phyloP scores from a whole-genome alignment of 2,797 vertebrate species.

The Poeciliopsis gracilis region DNA sequence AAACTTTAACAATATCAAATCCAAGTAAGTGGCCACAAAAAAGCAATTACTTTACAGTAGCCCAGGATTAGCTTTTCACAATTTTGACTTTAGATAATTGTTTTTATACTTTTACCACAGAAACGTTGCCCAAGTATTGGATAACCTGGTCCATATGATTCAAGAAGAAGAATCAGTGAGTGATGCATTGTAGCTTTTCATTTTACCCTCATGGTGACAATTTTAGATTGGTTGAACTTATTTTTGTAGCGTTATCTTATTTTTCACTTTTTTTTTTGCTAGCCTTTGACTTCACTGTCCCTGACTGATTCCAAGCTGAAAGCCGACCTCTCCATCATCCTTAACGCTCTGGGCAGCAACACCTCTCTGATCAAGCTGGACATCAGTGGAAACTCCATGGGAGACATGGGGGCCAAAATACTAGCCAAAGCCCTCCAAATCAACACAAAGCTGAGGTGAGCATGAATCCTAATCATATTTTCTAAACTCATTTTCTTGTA shows the following conservation, averaged over 20 bases:
- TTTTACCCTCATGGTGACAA: not conserved
- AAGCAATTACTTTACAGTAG: not conserved
- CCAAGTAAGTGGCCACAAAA: constrained; percentile 83
- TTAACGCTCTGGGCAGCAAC: constrained; percentile 96
- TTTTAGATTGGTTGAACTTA: not conserved
- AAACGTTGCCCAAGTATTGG: constrained; percentile 91
- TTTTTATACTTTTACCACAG: constrained; percentile 68
- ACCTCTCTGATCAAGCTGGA: constrained; percentile 91
- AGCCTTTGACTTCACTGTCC: constrained; percentile 93
- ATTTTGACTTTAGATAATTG: not conserved
- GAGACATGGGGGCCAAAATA: constrained; percentile 98
- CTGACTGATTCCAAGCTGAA: constrained; percentile 95
- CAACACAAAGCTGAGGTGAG: constrained; percentile 96
- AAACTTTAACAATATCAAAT: constrained; percentile 99
- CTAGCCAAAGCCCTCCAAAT: constrained; percentile 96
- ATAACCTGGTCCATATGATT: constrained; percentile 95
- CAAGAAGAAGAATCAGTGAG: constrained; percentile 98
- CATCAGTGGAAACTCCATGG: constrained; percentile 96
- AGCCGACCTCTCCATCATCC: constrained; percentile 90
- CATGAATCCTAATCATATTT: no score
- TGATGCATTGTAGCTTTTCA: constrained; percentile 24
- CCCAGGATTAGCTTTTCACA: not conserved
- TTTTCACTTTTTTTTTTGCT: not conserved
- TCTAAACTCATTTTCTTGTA: not conserved
- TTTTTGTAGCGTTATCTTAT: not conserved